Conservation (phyloP, 1,140 invertebrate species). For the Drosophila truncata region DNA sequence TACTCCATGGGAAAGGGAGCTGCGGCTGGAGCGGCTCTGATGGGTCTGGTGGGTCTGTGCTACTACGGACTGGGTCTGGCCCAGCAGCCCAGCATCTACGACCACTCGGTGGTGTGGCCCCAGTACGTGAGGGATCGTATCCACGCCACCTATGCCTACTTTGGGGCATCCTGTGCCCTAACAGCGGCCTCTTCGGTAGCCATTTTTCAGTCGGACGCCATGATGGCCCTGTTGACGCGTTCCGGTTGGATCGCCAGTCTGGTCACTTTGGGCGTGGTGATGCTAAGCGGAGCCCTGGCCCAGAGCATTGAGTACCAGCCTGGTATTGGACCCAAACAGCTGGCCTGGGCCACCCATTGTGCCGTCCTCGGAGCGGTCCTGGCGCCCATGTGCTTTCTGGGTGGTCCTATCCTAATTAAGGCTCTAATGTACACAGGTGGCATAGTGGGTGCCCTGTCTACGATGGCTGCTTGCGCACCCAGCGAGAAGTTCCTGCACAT, state of each 20-base stretch:
- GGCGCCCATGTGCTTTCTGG: constrained; percentile 96
- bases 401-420: constrained; percentile 94
- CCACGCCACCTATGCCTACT: constrained; percentile 96
- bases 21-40: constrained; percentile 93
- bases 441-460: constrained; percentile 95
- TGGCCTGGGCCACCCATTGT: constrained; percentile 96
- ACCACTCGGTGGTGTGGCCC: constrained; percentile 96
- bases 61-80: constrained; percentile 97
- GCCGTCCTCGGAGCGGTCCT: constrained; percentile 95
- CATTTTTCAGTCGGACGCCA: constrained; percentile 91
- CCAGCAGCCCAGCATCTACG: constrained; percentile 91
- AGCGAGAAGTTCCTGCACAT: constrained; percentile 98
- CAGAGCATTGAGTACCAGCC: constrained; percentile 92
- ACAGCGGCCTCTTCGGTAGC: constrained; percentile 93
- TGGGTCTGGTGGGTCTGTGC: constrained; percentile 96
- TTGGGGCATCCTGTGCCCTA: constrained; percentile 93
- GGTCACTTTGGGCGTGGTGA: constrained; percentile 93
- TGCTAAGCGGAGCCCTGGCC: constrained; percentile 93
- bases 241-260: constrained; percentile 92
- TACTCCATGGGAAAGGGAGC: constrained; percentile 94
- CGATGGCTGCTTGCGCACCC: constrained; percentile 98
- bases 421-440: constrained; percentile 98
- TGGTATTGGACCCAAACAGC: constrained; percentile 95
- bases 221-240: constrained; percentile 90
- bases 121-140: constrained; percentile 96